A percentile compares a stretch with the other conserved stretches of the same genome.
These are phyloP conservation scores for Lapara coniferarum DNA, from an alignment of 2,888 invertebrate species.

Conservation along the genomic window DNA sequence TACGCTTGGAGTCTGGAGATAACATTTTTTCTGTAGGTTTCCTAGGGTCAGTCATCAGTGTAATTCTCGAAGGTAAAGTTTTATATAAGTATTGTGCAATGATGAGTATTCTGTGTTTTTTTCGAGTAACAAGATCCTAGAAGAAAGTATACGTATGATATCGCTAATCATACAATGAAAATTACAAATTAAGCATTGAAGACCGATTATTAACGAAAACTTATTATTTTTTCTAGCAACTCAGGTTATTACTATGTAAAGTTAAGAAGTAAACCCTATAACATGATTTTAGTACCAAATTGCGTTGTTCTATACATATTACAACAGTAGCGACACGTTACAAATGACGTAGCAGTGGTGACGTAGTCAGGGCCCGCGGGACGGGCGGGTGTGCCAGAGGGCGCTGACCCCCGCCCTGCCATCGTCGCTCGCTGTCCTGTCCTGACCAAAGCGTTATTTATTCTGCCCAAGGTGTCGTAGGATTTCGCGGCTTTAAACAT, in stretches of 20 bases:
- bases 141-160: no score
- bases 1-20: no score
- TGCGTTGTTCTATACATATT: not conserved
- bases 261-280: not conserved
- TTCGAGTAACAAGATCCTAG: no score
- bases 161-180: no score
- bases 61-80: no score
- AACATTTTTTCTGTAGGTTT: no score
- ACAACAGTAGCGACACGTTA: not conserved
- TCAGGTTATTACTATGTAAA: not conserved
- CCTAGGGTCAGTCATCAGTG: no score
- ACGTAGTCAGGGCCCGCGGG: constrained; percentile 53
- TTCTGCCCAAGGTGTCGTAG: constrained; percentile 51
- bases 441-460: constrained; percentile 55
- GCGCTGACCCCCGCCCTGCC: constrained; percentile 60
- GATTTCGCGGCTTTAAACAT: constrained; percentile 37
- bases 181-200: no score
- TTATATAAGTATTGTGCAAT: no score
- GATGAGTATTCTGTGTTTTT: no score
- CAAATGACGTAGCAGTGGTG: constrained; percentile 66
- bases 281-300: not conserved
- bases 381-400: constrained; percentile 47
- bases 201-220: no score
- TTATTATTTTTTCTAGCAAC: no score
- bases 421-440: constrained; percentile 44